phyloP scores from a whole-genome alignment of 2,797 vertebrate genomes.

The Benthosema pterotum region DNA sequence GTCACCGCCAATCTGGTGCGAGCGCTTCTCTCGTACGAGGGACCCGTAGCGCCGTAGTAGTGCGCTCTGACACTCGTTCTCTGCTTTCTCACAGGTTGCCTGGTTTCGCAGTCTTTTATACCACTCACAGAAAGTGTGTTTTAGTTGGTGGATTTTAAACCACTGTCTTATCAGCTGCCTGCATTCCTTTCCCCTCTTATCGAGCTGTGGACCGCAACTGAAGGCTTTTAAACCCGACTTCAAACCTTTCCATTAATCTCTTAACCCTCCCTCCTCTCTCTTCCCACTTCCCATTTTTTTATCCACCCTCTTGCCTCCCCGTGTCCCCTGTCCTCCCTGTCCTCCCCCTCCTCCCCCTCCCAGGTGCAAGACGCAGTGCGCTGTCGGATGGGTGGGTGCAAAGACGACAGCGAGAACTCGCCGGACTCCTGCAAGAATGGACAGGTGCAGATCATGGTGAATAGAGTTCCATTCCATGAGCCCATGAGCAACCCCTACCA shows the following conservation, averaged over 20 bases:
- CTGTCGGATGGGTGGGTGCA: constrained; percentile 95
- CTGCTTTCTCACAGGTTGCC: too few species aligned
- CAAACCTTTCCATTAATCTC: constrained; percentile 37
- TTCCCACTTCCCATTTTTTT: constrained; percentile 11
- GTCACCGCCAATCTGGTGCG: constrained; percentile 25
- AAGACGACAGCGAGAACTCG: constrained; percentile 97
- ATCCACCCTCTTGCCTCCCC: background rate
- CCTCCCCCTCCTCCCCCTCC: background rate
- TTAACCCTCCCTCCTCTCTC: constrained; percentile 27
- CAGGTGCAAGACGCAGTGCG: constrained; percentile 98
- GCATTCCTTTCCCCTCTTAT: background rate
- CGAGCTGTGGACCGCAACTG: background rate
- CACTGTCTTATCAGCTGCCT: background rate
- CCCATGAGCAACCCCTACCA: constrained; percentile 16
- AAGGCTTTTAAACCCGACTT: constrained; percentile 41
- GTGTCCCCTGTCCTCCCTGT: too few species aligned
- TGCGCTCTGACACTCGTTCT: too few species aligned
- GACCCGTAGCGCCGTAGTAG: too few species aligned
- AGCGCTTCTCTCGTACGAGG: background rate
- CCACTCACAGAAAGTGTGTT: too few species aligned
- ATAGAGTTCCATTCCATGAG: constrained; percentile 84
- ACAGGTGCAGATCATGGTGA: constrained; percentile 99
- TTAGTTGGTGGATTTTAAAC: too few species aligned
- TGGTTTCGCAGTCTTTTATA: too few species aligned
- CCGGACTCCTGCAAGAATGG: constrained; percentile 99